A percentile compares a stretch with the other conserved stretches of the same genome.
Conservation (phyloP, 2,888 invertebrate species). For the Brachylomia viminalis region DNA sequence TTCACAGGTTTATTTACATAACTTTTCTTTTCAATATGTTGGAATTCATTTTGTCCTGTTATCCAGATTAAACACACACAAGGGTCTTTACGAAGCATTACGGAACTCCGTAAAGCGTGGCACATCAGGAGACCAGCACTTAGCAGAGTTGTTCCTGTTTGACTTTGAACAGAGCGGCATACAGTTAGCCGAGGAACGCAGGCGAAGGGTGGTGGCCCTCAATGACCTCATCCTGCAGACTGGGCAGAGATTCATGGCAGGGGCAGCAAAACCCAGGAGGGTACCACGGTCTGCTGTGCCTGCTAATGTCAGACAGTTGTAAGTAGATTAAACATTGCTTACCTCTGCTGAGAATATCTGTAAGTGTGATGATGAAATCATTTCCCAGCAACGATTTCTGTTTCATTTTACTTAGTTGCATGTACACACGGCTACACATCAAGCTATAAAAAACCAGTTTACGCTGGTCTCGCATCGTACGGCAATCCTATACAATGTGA, state of each 20-base stretch:
- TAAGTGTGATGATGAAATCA: too few species aligned
- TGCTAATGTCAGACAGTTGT: conserved; percentile 93
- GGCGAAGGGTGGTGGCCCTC: conserved; percentile 94
- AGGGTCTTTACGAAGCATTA: conserved; percentile 94
- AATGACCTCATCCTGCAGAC: conserved; percentile 96
- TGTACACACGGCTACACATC: too few species aligned
- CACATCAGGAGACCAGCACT: conserved; percentile 96
- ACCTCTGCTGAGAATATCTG: background rate
- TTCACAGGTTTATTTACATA: background rate
- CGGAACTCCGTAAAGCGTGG: conserved; percentile 93
- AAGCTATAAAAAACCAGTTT: too few species aligned
- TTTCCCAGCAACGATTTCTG: too few species aligned
- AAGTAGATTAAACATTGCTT: conserved; percentile 77
- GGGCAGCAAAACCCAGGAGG: conserved; percentile 92
- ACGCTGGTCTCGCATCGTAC: too few species aligned
- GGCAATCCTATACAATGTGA: too few species aligned
- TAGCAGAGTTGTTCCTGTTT: conserved; percentile 97
- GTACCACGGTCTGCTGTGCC: conserved; percentile 93
- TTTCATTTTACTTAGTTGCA: too few species aligned
- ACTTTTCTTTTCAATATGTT: background rate
- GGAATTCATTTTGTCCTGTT: conserved; percentile 13
- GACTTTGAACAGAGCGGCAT: conserved; percentile 99
- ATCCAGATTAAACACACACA: conserved; percentile 96
- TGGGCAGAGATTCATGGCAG: conserved; percentile 96
- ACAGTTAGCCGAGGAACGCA: conserved; percentile 94